Evolutionary conservation across 1,140 invertebrate genomes (phyloP).

Genomic region (Ericerus pela): DNA sequence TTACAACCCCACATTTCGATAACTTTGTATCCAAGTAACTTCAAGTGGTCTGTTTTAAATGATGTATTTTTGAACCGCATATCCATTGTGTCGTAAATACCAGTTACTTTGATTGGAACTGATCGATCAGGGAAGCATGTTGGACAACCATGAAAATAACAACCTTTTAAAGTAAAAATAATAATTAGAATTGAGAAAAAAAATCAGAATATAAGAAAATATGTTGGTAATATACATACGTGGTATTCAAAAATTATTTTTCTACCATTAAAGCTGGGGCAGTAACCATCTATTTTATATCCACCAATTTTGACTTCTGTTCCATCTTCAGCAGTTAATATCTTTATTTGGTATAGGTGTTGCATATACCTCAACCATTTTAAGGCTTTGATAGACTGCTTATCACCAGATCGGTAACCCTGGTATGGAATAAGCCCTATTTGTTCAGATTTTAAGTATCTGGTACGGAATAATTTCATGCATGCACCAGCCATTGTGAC

Average conservation of each 20-base stretch:
- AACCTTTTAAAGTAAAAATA: constrained; percentile 14
- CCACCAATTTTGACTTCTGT: no score
- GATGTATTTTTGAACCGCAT: background rate
- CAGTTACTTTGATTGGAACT: background rate
- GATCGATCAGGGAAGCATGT: background rate
- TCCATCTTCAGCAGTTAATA: no score
- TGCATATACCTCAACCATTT: no score
- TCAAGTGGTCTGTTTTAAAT: background rate
- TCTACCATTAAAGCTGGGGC: background rate
- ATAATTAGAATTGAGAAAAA: background rate
- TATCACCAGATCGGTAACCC: no score
- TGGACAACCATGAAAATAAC: constrained; percentile 18
- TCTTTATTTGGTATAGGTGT: no score
- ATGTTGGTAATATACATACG: background rate
- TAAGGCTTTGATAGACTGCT: no score
- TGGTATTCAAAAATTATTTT: no score
- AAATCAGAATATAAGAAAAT: background rate
- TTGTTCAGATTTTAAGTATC: no score
- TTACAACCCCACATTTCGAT: constrained; percentile 8
- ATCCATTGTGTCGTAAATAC: background rate
- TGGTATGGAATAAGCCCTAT: no score
- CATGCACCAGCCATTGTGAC: no score
- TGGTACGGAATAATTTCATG: no score
- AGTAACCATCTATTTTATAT: background rate
- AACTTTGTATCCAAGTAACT: background rate